A percentile compares a stretch with the other conserved stretches of the same genome.
phyloP scores from a whole-genome alignment of 2,888 invertebrate genomes.

The Isotomurus palustris region DNA sequence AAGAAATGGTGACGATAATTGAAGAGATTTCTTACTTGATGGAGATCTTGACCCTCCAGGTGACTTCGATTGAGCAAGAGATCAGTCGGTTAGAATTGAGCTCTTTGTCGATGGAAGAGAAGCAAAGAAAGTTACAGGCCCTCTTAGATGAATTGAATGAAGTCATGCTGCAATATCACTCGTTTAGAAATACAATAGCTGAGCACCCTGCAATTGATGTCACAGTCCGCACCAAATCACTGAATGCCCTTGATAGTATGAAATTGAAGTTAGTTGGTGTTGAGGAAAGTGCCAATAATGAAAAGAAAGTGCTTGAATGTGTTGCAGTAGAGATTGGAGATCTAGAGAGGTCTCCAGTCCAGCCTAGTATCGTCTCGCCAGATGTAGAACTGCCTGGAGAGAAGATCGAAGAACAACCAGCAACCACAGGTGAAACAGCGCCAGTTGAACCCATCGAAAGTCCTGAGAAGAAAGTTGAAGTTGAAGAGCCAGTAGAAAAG shows the following conservation, averaged over 20 bases:
- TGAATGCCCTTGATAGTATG: not conserved
- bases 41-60: conserved; percentile 75
- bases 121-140: conserved; percentile 9
- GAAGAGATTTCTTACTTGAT: conserved; percentile 63
- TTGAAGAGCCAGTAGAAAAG: not conserved
- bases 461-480: not conserved
- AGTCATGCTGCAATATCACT: conserved; percentile 56
- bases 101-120: conserved; percentile 47
- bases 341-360: too few relatives aligned
- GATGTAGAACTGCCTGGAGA: not conserved
- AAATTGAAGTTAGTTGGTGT: not conserved
- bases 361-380: not conserved
- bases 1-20: conserved; percentile 53
- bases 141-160: conserved; percentile 50
- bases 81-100: conserved; percentile 56
- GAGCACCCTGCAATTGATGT: conserved; percentile 5
- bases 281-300: not conserved
- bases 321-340: too few relatives aligned
- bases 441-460: not conserved
- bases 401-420: not conserved
- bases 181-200: conserved; percentile 57
- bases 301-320: not conserved
- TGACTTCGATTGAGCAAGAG: conserved; percentile 77
- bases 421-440: not conserved
- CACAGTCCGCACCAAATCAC: not conserved